These are phyloP conservation scores for Latrodectus hesperus DNA, from an alignment of 2,888 invertebrate genomes.

Conservation along the genomic window DNA sequence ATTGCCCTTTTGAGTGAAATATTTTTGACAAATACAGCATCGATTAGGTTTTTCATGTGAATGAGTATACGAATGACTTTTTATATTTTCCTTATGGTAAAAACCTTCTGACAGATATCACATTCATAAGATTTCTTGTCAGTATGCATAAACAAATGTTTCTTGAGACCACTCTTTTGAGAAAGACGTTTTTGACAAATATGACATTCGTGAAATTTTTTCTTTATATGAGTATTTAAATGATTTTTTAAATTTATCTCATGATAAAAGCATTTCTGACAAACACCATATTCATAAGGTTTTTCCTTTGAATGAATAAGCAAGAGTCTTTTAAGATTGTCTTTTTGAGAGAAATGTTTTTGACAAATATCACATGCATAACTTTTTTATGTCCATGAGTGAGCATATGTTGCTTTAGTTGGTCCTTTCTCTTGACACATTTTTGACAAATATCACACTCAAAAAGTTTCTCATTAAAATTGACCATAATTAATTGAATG, in stretches of 20 bases:
- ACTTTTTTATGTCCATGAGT: neutral
- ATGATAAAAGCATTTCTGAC: neutral
- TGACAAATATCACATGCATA: neutral
- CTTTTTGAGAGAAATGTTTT: neutral
- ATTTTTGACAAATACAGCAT: constrained; percentile 77
- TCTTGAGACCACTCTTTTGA: neutral
- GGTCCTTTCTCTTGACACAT: neutral
- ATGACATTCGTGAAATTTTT: constrained; percentile 9
- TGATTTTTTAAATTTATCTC: neutral
- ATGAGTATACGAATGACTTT: constrained; percentile 76
- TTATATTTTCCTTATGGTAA: neutral
- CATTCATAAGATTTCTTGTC: constrained; percentile 7
- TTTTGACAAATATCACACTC: constrained; percentile 1
- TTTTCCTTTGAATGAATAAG: neutral
- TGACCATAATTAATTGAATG: too few species aligned
- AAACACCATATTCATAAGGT: neutral
- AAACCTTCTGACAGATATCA: neutral
- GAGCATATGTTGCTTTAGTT: neutral
- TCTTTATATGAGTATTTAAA: neutral
- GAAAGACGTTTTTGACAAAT: constrained; percentile 2
- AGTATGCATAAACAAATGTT: neutral
- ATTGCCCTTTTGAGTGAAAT: neutral
- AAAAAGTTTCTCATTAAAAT: neutral
- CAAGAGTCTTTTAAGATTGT: neutral
- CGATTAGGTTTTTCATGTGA: constrained; percentile 77